These are phyloP conservation scores for Piaya cayana DNA, from an alignment of 2,113 vertebrate species.

Conservation along the genomic window DNA sequence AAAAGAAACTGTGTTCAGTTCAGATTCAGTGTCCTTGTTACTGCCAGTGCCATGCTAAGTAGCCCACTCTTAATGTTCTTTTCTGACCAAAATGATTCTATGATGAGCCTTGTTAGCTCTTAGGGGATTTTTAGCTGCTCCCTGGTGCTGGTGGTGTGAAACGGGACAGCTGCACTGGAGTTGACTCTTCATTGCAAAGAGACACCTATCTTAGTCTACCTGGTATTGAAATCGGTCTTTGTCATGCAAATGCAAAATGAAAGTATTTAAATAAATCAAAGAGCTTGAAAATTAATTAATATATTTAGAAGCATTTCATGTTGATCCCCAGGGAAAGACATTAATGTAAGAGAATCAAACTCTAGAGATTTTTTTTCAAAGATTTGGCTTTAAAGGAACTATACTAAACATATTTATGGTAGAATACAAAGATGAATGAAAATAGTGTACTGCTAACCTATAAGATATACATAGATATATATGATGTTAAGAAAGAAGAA, in stretches of 20 bases:
- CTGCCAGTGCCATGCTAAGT: background rate
- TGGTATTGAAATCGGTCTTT: background rate
- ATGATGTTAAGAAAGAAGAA: background rate
- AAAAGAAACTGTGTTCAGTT: background rate
- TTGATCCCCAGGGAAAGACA: background rate
- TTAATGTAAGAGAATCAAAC: background rate
- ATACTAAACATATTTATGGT: background rate
- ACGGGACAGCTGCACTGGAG: background rate
- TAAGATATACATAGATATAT: background rate
- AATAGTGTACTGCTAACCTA: background rate
- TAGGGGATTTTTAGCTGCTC: background rate
- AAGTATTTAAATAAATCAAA: background rate
- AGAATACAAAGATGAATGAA: background rate
- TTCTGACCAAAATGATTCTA: background rate
- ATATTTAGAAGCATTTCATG: background rate
- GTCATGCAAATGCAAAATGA: background rate
- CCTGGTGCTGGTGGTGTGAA: background rate
- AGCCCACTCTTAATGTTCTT: background rate
- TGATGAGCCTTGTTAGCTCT: background rate
- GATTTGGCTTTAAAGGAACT: background rate
- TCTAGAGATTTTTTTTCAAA: background rate
- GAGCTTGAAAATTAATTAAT: background rate
- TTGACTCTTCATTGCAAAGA: background rate
- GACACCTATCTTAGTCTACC: background rate
- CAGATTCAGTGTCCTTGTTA: background rate